Evolutionary conservation across 1,140 invertebrate species (phyloP).

Genomic region (Saccostrea echinata): DNA sequence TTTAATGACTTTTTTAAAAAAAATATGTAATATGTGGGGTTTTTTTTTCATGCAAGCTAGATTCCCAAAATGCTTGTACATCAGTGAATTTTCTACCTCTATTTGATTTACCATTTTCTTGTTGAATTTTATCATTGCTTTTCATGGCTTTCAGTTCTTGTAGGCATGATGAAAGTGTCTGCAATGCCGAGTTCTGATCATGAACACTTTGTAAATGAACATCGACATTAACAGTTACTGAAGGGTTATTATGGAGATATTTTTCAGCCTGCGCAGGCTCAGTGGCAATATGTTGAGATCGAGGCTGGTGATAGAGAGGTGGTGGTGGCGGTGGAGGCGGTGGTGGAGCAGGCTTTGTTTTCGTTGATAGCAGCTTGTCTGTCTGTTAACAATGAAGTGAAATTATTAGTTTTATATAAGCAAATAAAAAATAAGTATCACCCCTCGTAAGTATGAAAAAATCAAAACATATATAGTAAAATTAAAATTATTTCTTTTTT

Average conservation of each 20-base stretch:
- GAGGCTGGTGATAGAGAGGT: neutral
- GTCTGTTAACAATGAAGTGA: neutral
- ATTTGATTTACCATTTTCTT: too few species aligned
- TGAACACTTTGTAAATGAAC: conserved; percentile 18
- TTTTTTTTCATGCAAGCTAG: too few species aligned
- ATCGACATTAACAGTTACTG: conserved; percentile 7
- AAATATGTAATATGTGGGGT: too few species aligned
- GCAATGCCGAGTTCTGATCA: neutral
- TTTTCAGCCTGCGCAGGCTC: neutral
- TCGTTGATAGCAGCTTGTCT: neutral
- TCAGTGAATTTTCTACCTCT: too few species aligned
- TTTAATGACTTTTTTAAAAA: too few species aligned
- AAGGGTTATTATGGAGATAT: neutral
- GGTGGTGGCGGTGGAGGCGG: neutral
- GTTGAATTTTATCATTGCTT: neutral
- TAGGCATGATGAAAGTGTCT: neutral
- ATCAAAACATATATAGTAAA: too few species aligned
- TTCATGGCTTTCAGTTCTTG: conserved; percentile 2
- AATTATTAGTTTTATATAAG: neutral
- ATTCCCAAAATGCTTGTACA: too few species aligned
- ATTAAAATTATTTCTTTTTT: neutral
- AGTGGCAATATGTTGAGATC: neutral
- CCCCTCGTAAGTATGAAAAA: too few species aligned
- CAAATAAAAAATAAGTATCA: neutral
- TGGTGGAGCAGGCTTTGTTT: conserved; percentile 9